These are phyloP conservation scores for Drosophila santomea DNA, from an alignment of 1,140 invertebrate species.

Conservation along the genomic window DNA sequence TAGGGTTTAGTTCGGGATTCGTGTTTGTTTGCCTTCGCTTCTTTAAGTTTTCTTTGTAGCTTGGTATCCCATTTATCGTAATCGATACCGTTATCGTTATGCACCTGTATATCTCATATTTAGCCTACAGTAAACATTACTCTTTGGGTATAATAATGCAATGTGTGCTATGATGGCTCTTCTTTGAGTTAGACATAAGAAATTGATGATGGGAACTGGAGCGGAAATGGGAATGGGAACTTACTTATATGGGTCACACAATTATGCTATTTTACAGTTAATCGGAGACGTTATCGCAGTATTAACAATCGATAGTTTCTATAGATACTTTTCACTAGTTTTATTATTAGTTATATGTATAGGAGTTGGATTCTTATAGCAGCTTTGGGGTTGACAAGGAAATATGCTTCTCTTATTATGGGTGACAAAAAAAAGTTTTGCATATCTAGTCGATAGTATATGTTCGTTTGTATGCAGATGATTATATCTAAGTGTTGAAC, in stretches of 20 bases:
- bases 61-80: slow-evolving; percentile 46
- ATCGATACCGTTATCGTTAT: slow-evolving; percentile 60
- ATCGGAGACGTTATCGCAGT: slow-evolving; percentile 39
- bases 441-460: slow-evolving; percentile 10
- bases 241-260: slow-evolving; percentile 22
- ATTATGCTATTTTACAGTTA: slow-evolving; percentile 48
- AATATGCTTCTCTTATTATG: slow-evolving; percentile 10
- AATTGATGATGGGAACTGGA: slow-evolving; percentile 19
- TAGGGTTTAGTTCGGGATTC: slow-evolving; percentile 43
- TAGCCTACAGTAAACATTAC: slow-evolving; percentile 59
- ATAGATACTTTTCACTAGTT: slow-evolving; percentile 6
- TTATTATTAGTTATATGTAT: slow-evolving; percentile 14
- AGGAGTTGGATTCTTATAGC: slow-evolving; percentile 26
- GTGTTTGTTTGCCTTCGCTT: slow-evolving; percentile 40
- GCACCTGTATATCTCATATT: slow-evolving; percentile 59
- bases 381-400: slow-evolving; percentile 18
- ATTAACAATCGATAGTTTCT: slow-evolving; percentile 42
- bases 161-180: slow-evolving; percentile 21
- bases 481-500: slow-evolving; percentile 14
- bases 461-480: background rate
- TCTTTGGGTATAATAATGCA: slow-evolving; percentile 31
- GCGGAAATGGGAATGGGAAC: slow-evolving; percentile 9
- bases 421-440: slow-evolving; percentile 34
- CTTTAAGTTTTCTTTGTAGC: slow-evolving; percentile 32
- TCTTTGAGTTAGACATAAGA: slow-evolving; percentile 12